Conservation (phyloP, 2,113 vertebrate species). For the Corydoras sp. region DNA sequence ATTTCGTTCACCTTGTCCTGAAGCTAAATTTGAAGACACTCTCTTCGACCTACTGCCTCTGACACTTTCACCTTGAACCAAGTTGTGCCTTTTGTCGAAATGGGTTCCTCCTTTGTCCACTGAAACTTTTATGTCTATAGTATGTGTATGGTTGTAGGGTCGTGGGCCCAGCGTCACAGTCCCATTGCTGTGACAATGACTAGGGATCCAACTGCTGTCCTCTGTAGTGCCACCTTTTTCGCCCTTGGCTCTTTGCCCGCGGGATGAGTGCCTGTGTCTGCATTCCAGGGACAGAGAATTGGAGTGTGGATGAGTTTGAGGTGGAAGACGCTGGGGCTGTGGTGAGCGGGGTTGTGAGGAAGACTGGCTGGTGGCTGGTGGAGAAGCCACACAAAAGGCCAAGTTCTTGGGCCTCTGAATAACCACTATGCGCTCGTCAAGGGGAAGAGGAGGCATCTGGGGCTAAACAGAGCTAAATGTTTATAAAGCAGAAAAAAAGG, state of each 20-base stretch:
- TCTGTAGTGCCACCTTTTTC: conserved; percentile 45
- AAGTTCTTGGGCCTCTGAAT: conserved; percentile 72
- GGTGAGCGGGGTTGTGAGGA: conserved; percentile 49
- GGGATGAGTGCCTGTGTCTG: conserved; percentile 57
- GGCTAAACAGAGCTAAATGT: conserved; percentile 59
- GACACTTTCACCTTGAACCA: conserved; percentile 50
- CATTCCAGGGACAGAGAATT: conserved; percentile 66
- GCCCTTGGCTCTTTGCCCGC: conserved; percentile 53
- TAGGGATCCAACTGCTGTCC: conserved; percentile 50
- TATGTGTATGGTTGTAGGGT: conserved; percentile 67
- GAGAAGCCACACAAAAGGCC: conserved; percentile 60
- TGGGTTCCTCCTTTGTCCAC: conserved; percentile 54
- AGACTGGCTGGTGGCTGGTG: conserved; percentile 58
- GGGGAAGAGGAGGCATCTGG: conserved; percentile 81
- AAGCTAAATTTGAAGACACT: conserved; percentile 54
- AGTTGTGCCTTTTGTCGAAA: conserved; percentile 45
- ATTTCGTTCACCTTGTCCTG: conserved; percentile 55
- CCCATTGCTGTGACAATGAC: conserved; percentile 68
- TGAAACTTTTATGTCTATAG: conserved; percentile 66
- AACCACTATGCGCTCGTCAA: conserved; percentile 79
- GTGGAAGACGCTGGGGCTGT: conserved; percentile 51
- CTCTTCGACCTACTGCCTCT: conserved; percentile 55
- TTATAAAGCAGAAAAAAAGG: conserved; percentile 43
- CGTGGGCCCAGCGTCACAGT: conserved; percentile 64
- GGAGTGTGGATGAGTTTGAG: conserved; percentile 51